These are phyloP conservation scores for Eleutherodactylus coqui DNA, from an alignment of 2,797 vertebrate species.

Conservation along the genomic window DNA sequence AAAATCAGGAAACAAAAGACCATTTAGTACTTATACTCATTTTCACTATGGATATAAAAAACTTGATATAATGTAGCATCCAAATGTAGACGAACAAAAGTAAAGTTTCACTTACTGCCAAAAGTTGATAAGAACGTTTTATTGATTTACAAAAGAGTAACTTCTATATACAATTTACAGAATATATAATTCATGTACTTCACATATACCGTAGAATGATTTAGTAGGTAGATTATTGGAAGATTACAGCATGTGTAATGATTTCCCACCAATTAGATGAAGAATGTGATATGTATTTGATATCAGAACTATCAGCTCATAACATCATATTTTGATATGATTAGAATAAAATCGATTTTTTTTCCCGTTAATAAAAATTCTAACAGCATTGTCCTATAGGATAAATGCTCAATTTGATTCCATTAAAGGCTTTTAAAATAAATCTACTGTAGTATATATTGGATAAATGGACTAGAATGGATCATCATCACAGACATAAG, in stretches of 20 bases:
- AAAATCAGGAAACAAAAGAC: not conserved
- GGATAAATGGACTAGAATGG: not conserved
- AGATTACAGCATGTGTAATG: not conserved
- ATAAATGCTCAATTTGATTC: not conserved
- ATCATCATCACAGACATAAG: not conserved
- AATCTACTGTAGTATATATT: not conserved
- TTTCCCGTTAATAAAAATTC: not conserved
- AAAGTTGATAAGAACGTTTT: not conserved
- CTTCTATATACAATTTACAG: not conserved
- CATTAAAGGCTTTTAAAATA: not conserved
- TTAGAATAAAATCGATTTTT: not conserved
- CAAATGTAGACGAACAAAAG: not conserved
- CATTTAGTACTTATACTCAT: not conserved
- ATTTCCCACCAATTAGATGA: not conserved
- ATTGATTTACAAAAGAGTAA: not conserved
- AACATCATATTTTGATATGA: not conserved
- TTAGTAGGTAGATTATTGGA: not conserved
- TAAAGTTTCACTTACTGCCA: not conserved
- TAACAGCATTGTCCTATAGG: not conserved
- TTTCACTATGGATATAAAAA: not conserved
- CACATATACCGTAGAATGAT: too few species aligned
- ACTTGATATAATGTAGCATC: not conserved
- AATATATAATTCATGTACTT: not conserved
- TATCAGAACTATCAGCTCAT: not conserved
- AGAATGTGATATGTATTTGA: not conserved